These are phyloP conservation scores for Ceratotherium simum DNA, from an alignment of 2,113 vertebrate species.

Conservation along the genomic window DNA sequence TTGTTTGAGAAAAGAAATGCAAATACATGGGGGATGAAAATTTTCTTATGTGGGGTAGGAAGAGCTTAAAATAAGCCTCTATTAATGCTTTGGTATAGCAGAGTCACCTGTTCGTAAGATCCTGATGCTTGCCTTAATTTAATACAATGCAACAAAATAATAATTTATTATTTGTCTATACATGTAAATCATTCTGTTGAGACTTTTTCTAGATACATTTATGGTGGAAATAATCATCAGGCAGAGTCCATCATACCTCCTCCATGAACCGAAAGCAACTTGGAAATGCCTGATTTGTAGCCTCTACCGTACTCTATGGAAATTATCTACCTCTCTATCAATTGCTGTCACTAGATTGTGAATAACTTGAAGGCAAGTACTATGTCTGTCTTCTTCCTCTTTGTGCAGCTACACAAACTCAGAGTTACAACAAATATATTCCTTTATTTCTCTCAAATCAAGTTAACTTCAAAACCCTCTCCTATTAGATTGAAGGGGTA, in stretches of 20 bases:
- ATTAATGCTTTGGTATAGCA: background rate
- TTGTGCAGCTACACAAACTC: background rate
- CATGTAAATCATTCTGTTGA: background rate
- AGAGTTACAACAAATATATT: background rate
- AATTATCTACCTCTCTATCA: background rate
- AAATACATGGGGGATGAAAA: background rate
- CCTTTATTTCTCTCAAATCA: background rate
- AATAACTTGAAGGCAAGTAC: background rate
- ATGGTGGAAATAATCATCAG: background rate
- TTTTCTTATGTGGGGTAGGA: background rate
- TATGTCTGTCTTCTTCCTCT: background rate
- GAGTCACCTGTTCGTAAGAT: background rate
- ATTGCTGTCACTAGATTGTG: background rate
- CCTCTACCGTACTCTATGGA: background rate
- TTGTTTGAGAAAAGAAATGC: background rate
- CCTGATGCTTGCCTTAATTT: background rate
- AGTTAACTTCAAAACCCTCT: background rate
- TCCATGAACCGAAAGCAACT: background rate
- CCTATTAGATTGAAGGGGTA: rapidly evolving
- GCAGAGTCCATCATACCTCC: background rate
- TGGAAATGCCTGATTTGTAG: background rate
- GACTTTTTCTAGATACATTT: background rate
- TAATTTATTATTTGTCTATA: background rate
- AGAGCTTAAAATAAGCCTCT: background rate
- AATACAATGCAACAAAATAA: background rate